Conservation (phyloP, 2,113 vertebrate genomes). For the Andinoacara biseriatus region DNA sequence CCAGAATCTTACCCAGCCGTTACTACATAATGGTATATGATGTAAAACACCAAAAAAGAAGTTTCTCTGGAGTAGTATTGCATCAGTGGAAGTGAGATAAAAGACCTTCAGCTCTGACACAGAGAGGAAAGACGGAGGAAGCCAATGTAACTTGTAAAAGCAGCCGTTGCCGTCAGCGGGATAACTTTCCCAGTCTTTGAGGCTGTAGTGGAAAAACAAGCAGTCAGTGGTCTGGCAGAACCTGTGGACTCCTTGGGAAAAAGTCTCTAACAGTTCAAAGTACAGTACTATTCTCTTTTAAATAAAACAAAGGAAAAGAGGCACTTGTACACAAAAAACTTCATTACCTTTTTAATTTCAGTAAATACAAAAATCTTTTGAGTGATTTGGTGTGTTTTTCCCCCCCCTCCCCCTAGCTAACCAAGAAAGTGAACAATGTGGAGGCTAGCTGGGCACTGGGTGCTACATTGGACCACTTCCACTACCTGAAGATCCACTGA, state of each 20-base stretch:
- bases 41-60: background rate
- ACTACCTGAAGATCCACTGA: constrained; percentile 84
- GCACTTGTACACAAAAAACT: background rate
- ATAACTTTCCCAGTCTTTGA: background rate
- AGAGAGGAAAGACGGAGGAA: background rate
- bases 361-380: constrained; percentile 72
- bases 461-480: constrained; percentile 88
- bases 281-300: background rate
- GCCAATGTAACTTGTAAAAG: constrained; percentile 2
- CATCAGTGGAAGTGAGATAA: constrained; percentile 1
- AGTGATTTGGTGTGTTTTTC: constrained; percentile 43
- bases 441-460: constrained; percentile 97
- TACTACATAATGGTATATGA: background rate
- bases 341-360: constrained; percentile 49
- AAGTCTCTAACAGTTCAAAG: background rate
- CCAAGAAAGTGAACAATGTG: constrained; percentile 94
- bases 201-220: background rate
- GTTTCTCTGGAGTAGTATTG: background rate
- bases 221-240: background rate
- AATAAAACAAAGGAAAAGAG: background rate
- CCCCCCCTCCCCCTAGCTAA: constrained; percentile 79
- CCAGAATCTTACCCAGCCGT: background rate
- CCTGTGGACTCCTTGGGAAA: rapidly evolving
- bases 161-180: background rate
- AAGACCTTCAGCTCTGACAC: constrained; percentile 2